Base-by-base conservation (phyloP, 1,140 invertebrate species). In the Aradophagus sp. region DNA sequence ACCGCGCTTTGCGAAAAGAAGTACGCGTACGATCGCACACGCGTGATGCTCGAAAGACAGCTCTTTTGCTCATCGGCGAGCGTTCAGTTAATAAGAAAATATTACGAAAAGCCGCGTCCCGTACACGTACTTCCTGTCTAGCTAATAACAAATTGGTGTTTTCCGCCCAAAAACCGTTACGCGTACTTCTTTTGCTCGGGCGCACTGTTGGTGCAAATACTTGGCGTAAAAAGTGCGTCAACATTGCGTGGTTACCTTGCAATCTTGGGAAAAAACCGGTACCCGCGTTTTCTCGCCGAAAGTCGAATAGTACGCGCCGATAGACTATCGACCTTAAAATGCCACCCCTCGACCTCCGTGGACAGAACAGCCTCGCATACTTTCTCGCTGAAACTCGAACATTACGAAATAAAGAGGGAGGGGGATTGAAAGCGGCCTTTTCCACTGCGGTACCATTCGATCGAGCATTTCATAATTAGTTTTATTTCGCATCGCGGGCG, bases 321-420 rank as follows among this genome's bases (percentile, higher is more conserved):
- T 76, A 82, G 79, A 77, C 81, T 81, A 82, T 84, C 77, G 78
- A 84, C 78, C 75, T 82, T 84, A 81, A 83, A 81, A 71, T 84
- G 79, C 82, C 82, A 84, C 73, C 77, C 77, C 71, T 82, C 81
- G 62, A 83, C 79, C 76, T 84, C 81, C 74, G 80, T 83, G 74
- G 82, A 80, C 77, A 84, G 80, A 77, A 84, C 80, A 76, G 82
- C 80, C 76, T 83, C 79, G 73, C 81, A 84, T 79, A 83, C 77
- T 81, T 82, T 82, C 73, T 83, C 80, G 74, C 82, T 83, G 80
- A 78, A 81, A 80, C 78, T 79, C 80, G 79, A 81, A 78, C 66
- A 82, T 76, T 77, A 62, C 68, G 59, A 71, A 55, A 50, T 65
- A 63, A 71, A 59, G 61, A 38, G 56, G 50, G 47, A 70, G 61